These are phyloP conservation scores for Labeo catla DNA, from an alignment of 2,113 vertebrate genomes.

Conservation along the genomic window DNA sequence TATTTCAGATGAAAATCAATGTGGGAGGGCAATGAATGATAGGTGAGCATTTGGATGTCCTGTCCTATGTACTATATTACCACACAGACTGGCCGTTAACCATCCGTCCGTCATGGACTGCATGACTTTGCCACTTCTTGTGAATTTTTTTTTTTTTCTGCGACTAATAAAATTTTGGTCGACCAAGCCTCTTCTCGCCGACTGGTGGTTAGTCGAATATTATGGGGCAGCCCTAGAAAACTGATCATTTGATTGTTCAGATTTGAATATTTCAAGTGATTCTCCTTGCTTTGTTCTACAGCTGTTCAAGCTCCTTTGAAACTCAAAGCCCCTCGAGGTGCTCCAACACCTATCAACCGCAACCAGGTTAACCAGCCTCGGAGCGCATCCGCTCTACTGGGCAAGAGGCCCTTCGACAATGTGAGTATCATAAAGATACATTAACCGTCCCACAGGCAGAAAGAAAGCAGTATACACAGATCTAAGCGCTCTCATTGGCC, in stretches of 20 bases:
- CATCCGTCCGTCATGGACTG: no score
- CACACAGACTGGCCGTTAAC: no score
- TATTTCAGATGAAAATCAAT: no score
- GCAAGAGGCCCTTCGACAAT: slow-evolving; percentile 86
- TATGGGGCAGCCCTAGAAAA: neutral
- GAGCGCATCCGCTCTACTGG: slow-evolving; percentile 80
- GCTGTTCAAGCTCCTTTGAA: slow-evolving; percentile 89
- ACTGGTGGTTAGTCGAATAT: no score
- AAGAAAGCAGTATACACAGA: neutral
- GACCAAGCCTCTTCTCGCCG: no score
- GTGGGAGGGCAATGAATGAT: no score
- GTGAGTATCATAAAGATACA: slow-evolving; percentile 70
- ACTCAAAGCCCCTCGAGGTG: slow-evolving; percentile 87
- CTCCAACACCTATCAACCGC: slow-evolving; percentile 90
- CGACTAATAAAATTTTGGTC: no score
- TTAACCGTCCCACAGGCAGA: neutral
- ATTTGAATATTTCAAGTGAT: slow-evolving; percentile 2
- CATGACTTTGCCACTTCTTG: no score
- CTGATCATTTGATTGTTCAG: neutral
- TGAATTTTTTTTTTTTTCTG: no score
- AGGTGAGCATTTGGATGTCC: no score
- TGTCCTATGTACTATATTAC: no score
- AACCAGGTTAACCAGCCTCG: slow-evolving; percentile 89
- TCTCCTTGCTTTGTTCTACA: slow-evolving; percentile 57
- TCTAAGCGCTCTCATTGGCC: slow-evolving; percentile 37